Conservation (phyloP, 2,888 invertebrate species). For the Himalopsyche tibetana region DNA sequence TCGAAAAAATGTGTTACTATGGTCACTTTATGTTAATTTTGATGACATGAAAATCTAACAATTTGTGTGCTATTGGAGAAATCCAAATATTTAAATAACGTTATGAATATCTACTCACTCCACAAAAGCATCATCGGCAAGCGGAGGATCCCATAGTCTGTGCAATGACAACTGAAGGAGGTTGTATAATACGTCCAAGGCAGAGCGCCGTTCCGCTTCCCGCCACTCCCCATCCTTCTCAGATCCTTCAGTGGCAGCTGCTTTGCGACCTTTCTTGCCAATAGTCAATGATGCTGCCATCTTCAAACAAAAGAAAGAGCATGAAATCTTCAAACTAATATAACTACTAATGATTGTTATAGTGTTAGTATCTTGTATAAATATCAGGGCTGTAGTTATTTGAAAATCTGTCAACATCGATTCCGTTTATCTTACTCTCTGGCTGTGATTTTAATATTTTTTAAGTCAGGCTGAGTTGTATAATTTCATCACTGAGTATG, state of each 20-base stretch:
- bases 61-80: background rate
- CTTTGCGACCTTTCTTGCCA: slow-evolving; percentile 74
- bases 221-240: slow-evolving; percentile 80
- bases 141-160: slow-evolving; percentile 88
- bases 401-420: too few relatives aligned
- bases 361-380: background rate
- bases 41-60: too few relatives aligned
- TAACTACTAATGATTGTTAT: background rate
- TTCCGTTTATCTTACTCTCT: too few relatives aligned
- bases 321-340: background rate
- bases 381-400: too few relatives aligned
- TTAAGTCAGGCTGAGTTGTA: too few relatives aligned
- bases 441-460: too few relatives aligned
- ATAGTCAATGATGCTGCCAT: slow-evolving; percentile 74
- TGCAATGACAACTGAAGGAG: slow-evolving; percentile 83
- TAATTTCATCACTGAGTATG: too few relatives aligned
- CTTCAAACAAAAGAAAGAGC: slow-evolving; percentile 67
- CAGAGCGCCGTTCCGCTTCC: slow-evolving; percentile 81
- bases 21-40: too few relatives aligned
- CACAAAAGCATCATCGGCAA: slow-evolving; percentile 89
- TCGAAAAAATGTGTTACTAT: background rate
- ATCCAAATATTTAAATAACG: slow-evolving; percentile 8
- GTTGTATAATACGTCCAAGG: slow-evolving; percentile 81
- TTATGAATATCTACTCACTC: slow-evolving; percentile 77
- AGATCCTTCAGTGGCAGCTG: slow-evolving; percentile 70